Evolutionary conservation across 2,113 vertebrate genomes (phyloP).

Genomic region (Lepus americanus): DNA sequence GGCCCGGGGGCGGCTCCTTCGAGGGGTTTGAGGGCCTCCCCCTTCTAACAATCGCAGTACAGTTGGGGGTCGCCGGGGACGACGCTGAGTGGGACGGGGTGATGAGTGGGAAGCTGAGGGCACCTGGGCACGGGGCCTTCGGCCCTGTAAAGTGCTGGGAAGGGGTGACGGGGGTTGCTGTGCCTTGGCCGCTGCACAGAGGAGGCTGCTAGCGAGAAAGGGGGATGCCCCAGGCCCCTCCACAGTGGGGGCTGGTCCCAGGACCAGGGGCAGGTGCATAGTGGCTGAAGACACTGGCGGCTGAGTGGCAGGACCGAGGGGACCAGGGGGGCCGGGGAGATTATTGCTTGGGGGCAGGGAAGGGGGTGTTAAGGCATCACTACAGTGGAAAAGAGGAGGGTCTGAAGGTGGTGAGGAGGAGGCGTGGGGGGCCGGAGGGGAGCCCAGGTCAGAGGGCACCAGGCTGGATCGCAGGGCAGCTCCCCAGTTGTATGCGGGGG

Average conservation of each 20-base stretch:
- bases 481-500: slow-evolving; percentile 81
- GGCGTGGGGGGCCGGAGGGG: slow-evolving; percentile 79
- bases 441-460: slow-evolving; percentile 80
- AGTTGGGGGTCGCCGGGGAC: slow-evolving; percentile 85
- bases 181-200: slow-evolving; percentile 94
- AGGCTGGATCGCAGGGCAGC: slow-evolving; percentile 74
- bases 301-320: slow-evolving; percentile 83
- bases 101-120: slow-evolving; percentile 77
- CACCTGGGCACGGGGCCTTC: slow-evolving; percentile 82
- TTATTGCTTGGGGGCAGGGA: slow-evolving; percentile 85
- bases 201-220: slow-evolving; percentile 94
- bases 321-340: slow-evolving; percentile 76
- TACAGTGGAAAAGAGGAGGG: slow-evolving; percentile 81
- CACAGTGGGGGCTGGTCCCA: slow-evolving; percentile 83
- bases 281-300: slow-evolving; percentile 86
- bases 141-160: slow-evolving; percentile 94
- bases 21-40: slow-evolving; percentile 82
- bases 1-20: slow-evolving; percentile 78
- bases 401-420: slow-evolving; percentile 75
- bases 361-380: slow-evolving; percentile 85
- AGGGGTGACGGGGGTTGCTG: slow-evolving; percentile 85
- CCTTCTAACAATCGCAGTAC: slow-evolving; percentile 88
- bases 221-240: slow-evolving; percentile 86
- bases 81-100: slow-evolving; percentile 66
- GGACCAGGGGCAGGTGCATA: slow-evolving; percentile 90